Percentiles rank a stretch among this genome's conserved stretches.
These are phyloP conservation scores for Lepus europaeus DNA, from an alignment of 2,113 vertebrate genomes.

Conservation along the genomic window DNA sequence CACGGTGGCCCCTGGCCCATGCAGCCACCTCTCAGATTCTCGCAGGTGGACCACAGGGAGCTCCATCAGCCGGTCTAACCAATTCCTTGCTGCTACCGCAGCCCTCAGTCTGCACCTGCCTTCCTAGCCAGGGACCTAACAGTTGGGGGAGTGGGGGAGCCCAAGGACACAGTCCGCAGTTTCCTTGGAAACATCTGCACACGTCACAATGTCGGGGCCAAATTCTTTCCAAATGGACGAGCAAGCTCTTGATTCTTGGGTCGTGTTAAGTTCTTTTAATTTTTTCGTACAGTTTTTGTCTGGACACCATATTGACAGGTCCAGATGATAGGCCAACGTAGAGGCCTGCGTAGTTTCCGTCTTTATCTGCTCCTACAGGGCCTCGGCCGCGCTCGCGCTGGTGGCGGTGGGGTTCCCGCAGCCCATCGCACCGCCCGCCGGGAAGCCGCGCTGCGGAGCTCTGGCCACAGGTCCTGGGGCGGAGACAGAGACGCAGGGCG, in stretches of 20 bases:
- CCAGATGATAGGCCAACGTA: constrained; percentile 92
- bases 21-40: background rate
- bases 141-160: background rate
- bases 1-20: background rate
- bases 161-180: constrained; percentile 53
- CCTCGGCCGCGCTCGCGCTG: constrained; percentile 89
- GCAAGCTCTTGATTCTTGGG: constrained; percentile 78
- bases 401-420: constrained; percentile 96
- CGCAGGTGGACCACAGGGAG: constrained; percentile 39
- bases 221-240: constrained; percentile 76
- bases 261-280: constrained; percentile 85
- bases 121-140: constrained; percentile 68
- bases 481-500: constrained; percentile 50
- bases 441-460: constrained; percentile 41
- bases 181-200: constrained; percentile 63
- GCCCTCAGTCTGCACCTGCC: constrained; percentile 54
- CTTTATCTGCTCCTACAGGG: too few species aligned
- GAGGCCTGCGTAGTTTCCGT: too few species aligned
- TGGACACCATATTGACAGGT: constrained; percentile 89
- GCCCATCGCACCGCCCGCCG: constrained; percentile 90
- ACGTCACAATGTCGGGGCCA: constrained; percentile 70
- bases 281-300: constrained; percentile 92
- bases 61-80: constrained; percentile 27
- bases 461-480: constrained; percentile 52
- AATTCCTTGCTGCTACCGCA: background rate